phyloP scores from a whole-genome alignment of 2,888 invertebrate species.

The Alsophila aescularia region DNA sequence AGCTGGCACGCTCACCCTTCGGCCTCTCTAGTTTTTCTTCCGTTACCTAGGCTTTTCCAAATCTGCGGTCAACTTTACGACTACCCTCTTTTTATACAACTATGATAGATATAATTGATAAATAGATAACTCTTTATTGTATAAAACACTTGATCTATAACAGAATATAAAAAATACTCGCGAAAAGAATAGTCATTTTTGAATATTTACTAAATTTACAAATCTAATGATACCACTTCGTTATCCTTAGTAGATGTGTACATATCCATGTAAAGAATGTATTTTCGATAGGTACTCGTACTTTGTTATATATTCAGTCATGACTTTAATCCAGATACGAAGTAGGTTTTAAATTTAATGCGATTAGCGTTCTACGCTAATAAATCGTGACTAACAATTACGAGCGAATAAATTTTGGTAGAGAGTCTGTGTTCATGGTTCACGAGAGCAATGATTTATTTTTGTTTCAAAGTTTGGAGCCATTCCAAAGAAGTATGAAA shows the following conservation, averaged over 20 bases:
- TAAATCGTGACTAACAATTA: constrained; percentile 26
- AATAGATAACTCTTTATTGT: too few species aligned
- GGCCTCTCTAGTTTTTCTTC: constrained; percentile 28
- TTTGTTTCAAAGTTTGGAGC: constrained; percentile 16
- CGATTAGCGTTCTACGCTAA: constrained; percentile 20
- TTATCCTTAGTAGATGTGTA: constrained; percentile 48
- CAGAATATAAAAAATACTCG: too few species aligned
- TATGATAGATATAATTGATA: too few species aligned
- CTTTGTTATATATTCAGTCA: constrained; percentile 29
- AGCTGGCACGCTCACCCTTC: neutral
- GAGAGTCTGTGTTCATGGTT: constrained; percentile 17
- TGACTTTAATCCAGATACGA: constrained; percentile 21
- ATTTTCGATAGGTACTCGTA: constrained; percentile 19
- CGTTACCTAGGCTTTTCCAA: constrained; percentile 41
- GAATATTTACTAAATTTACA: constrained; percentile 62
- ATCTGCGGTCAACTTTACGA: constrained; percentile 53
- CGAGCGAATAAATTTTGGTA: constrained; percentile 27
- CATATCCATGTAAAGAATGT: too few species aligned
- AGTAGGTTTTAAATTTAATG: constrained; percentile 25
- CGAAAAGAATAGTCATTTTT: too few species aligned
- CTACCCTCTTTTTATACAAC: constrained; percentile 49
- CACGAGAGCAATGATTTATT: constrained; percentile 31
- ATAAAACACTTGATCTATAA: too few species aligned
- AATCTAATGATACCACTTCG: constrained; percentile 54
- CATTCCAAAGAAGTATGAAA: constrained; percentile 1